Percentiles rank a stretch among this genome's conserved stretches.
These are phyloP conservation scores for Anagrus nilaparvatae DNA, from an alignment of 1,140 invertebrate species.

Conservation along the genomic window DNA sequence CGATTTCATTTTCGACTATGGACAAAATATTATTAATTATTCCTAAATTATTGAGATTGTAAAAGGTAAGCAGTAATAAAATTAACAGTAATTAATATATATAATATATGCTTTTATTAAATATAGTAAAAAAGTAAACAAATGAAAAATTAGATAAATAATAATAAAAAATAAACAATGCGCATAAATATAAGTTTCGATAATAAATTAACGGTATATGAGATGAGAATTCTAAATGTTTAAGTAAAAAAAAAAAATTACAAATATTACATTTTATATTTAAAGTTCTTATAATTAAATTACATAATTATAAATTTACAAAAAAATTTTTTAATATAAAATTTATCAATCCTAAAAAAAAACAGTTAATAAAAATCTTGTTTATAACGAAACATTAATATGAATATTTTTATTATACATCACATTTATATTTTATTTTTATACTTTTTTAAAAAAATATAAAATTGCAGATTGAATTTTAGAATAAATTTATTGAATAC, in stretches of 20 bases:
- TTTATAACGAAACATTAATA: conserved; percentile 14
- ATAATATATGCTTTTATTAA: not conserved
- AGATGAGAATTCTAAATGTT: conserved; percentile 9
- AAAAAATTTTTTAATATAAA: conserved; percentile 6
- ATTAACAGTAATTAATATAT: no score
- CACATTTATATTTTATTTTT: conserved; percentile 9
- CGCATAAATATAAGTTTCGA: conserved; percentile 17
- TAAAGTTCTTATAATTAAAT: conserved; percentile 7
- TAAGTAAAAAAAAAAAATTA: conserved; percentile 12
- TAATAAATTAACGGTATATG: conserved; percentile 30
- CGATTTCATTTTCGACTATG: no score
- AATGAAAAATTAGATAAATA: conserved; percentile 28
- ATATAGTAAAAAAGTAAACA: conserved; percentile 1
- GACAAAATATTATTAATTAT: no score
- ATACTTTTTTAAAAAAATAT: conserved; percentile 10
- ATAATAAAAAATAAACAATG: conserved; percentile 23
- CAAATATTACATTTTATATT: conserved; percentile 14
- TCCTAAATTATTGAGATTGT: no score
- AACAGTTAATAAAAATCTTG: conserved; percentile 17
- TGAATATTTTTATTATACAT: conserved; percentile 12
- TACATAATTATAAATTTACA: conserved; percentile 19
- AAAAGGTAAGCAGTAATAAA: no score
- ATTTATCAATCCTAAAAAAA: conserved; percentile 12
- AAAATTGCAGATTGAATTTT: no score
- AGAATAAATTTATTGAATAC: no score